Evolutionary conservation across 64 coral and sea anemone genomes (phyloP).

Genomic region (Porites australiensis): DNA sequence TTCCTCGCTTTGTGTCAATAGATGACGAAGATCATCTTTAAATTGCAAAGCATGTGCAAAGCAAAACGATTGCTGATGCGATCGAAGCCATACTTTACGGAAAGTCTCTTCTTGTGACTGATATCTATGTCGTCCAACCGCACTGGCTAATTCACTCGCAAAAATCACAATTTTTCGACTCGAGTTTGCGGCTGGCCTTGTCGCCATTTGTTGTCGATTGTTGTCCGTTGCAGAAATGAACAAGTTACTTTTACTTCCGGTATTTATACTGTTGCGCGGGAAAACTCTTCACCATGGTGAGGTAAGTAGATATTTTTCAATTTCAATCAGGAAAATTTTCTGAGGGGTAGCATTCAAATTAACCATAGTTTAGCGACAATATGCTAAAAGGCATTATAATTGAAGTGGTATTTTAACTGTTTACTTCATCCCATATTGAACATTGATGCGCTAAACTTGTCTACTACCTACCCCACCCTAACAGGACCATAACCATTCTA

Average conservation of each 20-base stretch:
- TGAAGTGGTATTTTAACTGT: background rate
- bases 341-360: too few species aligned
- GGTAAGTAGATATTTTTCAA: background rate
- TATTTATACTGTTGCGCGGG: background rate
- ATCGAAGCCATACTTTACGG: conserved; percentile 82
- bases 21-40: conserved; percentile 47
- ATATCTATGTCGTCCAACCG: conserved; percentile 84
- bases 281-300: background rate
- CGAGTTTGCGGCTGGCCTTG: background rate
- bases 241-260: background rate
- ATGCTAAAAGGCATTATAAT: too few species aligned
- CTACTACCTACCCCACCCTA: background rate
- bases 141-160: conserved; percentile 95
- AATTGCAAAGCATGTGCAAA: conserved; percentile 68
- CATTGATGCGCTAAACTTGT: too few species aligned
- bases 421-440: background rate
- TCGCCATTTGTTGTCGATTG: background rate
- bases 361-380: too few species aligned
- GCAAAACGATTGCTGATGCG: conserved; percentile 81
- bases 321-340: background rate
- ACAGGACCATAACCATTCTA: too few species aligned
- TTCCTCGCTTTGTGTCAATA: conserved; percentile 40
- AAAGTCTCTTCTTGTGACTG: conserved; percentile 72
- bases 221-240: background rate
- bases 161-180: conserved; percentile 64